These are phyloP conservation scores for Formica aserva DNA, from an alignment of 2,888 invertebrate genomes.

Conservation along the genomic window DNA sequence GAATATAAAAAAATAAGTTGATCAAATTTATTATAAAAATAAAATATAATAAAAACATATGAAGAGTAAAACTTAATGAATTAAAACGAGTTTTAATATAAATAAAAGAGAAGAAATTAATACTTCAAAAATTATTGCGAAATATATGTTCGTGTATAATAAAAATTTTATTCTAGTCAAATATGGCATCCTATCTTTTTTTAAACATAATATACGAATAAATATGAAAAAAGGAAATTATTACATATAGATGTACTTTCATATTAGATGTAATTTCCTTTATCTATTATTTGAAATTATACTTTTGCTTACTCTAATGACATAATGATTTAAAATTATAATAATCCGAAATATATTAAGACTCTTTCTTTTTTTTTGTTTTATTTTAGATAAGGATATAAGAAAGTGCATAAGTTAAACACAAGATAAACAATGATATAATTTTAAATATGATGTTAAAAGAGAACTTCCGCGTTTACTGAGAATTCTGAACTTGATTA, in stretches of 20 bases:
- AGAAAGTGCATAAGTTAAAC: not conserved
- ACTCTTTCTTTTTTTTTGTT: no score
- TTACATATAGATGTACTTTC: no score
- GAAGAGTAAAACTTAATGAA: not conserved
- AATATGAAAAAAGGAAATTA: not conserved
- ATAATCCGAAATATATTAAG: not conserved
- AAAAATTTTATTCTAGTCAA: not conserved
- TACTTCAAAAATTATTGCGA: slow-evolving; percentile 9
- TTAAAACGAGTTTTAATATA: not conserved
- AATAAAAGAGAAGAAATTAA: not conserved
- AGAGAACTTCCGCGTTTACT: slow-evolving; percentile 20
- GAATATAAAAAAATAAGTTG: not conserved
- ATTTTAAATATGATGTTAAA: slow-evolving; percentile 32
- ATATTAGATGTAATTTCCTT: no score
- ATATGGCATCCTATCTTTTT: not conserved
- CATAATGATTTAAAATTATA: not conserved
- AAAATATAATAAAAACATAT: not conserved
- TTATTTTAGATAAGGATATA: no score
- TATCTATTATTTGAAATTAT: not conserved
- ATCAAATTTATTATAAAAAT: not conserved
- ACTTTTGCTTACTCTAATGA: not conserved
- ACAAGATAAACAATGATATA: not conserved
- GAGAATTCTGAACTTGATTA: not conserved
- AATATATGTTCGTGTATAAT: not conserved
- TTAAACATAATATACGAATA: not conserved